Evolutionary conservation across 2,888 invertebrate genomes (phyloP).

Genomic region (Heliconius ismenius): DNA sequence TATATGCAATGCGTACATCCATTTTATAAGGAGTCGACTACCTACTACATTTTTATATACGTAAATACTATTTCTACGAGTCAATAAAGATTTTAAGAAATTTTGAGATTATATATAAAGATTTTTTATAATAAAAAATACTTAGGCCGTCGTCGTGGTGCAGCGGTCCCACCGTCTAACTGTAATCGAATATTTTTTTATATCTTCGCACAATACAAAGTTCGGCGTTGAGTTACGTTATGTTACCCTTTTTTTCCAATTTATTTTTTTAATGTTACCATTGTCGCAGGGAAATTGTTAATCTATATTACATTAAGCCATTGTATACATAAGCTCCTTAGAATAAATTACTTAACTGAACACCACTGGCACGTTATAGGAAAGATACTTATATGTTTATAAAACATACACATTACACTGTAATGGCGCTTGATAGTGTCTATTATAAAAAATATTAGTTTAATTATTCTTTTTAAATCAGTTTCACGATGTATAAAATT

Average conservation of each 20-base stretch:
- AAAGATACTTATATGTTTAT: not conserved
- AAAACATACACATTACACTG: not conserved
- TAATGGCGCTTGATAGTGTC: not conserved
- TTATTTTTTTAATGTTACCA: not conserved
- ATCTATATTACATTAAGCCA: constrained; percentile 29
- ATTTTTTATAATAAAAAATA: not conserved
- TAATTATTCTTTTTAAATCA: too few species aligned
- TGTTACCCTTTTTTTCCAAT: not conserved
- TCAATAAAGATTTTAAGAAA: not conserved
- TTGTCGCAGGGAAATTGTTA: constrained; percentile 17
- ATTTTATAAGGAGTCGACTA: not conserved
- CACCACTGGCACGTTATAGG: not conserved
- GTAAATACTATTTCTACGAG: not conserved
- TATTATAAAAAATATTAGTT: not conserved
- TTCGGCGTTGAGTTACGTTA: too few species aligned
- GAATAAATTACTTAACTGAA: constrained; percentile 25
- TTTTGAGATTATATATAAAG: not conserved
- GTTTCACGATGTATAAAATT: too few species aligned
- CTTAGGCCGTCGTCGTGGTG: not conserved
- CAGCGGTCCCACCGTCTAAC: not conserved
- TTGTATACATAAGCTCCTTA: constrained; percentile 26
- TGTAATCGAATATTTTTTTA: not conserved
- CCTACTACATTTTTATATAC: not conserved
- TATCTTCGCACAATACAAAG: too few species aligned
- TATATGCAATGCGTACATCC: not conserved